phyloP scores from a whole-genome alignment of 2,797 vertebrate genomes.

The Enteromius trimaculatus region DNA sequence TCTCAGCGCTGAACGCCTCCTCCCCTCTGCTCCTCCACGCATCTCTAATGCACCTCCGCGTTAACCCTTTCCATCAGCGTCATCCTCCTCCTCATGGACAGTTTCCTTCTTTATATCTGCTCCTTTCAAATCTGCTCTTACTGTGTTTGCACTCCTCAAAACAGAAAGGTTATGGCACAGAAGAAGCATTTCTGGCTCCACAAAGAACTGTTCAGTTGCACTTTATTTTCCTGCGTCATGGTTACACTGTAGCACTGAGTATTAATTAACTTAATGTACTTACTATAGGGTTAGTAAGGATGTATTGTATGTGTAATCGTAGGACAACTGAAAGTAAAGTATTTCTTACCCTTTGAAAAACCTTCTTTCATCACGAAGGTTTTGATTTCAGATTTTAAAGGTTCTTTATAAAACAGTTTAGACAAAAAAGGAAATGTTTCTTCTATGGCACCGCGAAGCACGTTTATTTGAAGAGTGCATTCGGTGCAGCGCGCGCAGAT shows the following conservation, averaged over 20 bases:
- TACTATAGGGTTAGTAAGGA: neutral
- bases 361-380: no score
- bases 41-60: slow-evolving; percentile 69
- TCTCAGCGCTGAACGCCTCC: slow-evolving; percentile 53
- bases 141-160: neutral
- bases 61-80: slow-evolving; percentile 62
- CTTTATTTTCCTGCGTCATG: neutral
- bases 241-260: neutral
- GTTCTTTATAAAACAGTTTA: neutral
- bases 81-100: slow-evolving; percentile 53
- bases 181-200: neutral
- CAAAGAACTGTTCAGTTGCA: neutral
- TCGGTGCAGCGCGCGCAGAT: neutral
- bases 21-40: slow-evolving; percentile 63
- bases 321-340: neutral
- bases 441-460: neutral
- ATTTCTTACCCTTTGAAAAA: neutral
- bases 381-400: neutral
- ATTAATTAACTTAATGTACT: neutral
- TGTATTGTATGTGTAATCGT: neutral
- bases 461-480: neutral
- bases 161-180: neutral
- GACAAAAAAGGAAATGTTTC: neutral
- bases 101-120: neutral
- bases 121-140: neutral